A percentile compares a stretch with the other conserved stretches of the same genome.
phyloP scores from a whole-genome alignment of 2,888 invertebrate genomes.

The Synergus laeviventris region DNA sequence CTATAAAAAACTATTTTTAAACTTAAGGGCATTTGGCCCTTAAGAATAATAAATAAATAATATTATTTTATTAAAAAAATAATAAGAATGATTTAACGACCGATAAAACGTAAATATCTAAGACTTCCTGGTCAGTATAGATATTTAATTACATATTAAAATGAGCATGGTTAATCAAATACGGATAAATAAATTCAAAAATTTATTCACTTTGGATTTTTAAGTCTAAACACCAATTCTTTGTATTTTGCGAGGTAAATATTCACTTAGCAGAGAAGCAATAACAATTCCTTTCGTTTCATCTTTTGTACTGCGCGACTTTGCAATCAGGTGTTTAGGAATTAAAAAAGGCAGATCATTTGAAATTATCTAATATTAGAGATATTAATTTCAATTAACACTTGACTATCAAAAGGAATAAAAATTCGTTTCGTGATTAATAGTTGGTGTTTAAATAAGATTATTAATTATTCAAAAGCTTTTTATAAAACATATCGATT shows the following conservation, averaged over 20 bases:
- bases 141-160: no score
- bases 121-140: neutral
- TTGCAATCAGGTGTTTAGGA: conserved; percentile 11
- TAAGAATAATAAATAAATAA: neutral
- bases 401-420: neutral
- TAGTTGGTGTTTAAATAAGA: neutral
- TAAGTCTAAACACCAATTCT: neutral
- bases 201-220: neutral
- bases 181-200: neutral
- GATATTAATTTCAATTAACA: neutral
- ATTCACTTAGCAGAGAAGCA: neutral
- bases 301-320: conserved; percentile 22
- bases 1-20: no score
- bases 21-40: no score
- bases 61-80: neutral
- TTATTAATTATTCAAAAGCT: conserved; percentile 19
- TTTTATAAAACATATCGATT: conserved; percentile 22
- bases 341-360: neutral
- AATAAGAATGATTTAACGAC: neutral
- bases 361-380: neutral
- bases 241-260: neutral
- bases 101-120: neutral
- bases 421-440: neutral
- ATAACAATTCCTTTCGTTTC: conserved; percentile 9
- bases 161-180: neutral